Percentiles rank a stretch among this genome's conserved stretches.
Evolutionary conservation across 2,113 vertebrate genomes (phyloP).

Genomic region (Chaetorhynchus papuensis): DNA sequence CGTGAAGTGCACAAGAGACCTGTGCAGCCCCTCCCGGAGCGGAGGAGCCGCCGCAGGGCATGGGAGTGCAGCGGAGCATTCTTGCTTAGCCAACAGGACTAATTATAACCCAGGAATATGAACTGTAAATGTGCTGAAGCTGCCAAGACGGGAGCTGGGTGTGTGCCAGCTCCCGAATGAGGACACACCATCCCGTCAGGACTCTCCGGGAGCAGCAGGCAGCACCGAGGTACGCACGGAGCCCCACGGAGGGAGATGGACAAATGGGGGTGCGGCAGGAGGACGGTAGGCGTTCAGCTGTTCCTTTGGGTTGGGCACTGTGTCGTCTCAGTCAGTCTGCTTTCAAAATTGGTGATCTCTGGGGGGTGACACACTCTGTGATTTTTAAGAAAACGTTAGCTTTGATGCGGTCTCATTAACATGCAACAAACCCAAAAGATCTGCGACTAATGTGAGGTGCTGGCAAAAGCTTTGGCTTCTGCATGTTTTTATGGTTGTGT

Average conservation of each 20-base stretch:
- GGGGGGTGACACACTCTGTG: background rate
- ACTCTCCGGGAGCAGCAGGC: background rate
- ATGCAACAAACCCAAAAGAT: background rate
- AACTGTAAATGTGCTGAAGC: background rate
- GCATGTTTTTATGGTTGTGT: background rate
- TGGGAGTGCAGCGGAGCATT: background rate
- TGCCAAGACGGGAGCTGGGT: background rate
- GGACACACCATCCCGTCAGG: background rate
- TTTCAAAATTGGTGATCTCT: background rate
- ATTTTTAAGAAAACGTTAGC: background rate
- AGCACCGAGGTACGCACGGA: background rate
- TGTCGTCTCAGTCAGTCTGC: background rate
- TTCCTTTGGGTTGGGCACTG: background rate
- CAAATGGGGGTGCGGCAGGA: fast-evolving
- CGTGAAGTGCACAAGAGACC: background rate
- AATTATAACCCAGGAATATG: background rate
- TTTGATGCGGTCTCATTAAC: background rate
- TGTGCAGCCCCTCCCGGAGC: background rate
- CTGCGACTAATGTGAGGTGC: background rate
- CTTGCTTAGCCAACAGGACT: background rate
- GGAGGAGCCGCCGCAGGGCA: background rate
- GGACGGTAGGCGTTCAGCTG: fast-evolving
- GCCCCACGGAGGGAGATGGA: background rate
- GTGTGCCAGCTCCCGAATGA: background rate
- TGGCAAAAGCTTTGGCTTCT: background rate